Conservation (phyloP, 2,888 invertebrate species). For the Homarus gammarus region DNA sequence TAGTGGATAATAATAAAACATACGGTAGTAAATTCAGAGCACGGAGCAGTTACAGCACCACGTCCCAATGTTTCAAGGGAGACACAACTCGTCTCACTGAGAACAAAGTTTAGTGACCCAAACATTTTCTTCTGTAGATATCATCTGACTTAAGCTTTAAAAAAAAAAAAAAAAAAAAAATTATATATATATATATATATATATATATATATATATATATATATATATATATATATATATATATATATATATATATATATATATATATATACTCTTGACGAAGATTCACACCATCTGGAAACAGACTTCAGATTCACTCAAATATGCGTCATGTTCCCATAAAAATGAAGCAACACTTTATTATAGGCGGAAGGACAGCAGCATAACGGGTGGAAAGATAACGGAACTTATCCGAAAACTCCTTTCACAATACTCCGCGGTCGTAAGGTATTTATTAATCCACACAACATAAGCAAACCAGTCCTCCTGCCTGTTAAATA, state of each 20-base stretch:
- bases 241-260: conserved; percentile 15
- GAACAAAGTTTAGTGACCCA: neutral
- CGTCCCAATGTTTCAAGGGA: neutral
- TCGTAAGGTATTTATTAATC: no score
- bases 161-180: no score
- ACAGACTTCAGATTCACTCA: neutral
- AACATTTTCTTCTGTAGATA: neutral
- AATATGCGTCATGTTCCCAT: neutral
- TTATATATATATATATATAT: neutral
- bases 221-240: conserved; percentile 31
- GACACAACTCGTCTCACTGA: neutral
- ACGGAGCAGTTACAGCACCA: neutral
- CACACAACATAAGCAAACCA: no score
- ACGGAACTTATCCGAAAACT: no score
- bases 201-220: conserved; percentile 22
- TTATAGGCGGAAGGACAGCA: neutral
- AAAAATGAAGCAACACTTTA: neutral
- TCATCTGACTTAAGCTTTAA: no score
- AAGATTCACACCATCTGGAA: neutral
- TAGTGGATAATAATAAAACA: no score
- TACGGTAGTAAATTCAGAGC: no score
- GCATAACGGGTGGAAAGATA: no score
- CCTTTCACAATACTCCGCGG: no score
- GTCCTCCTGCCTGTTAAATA: no score
- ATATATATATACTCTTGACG: neutral